These are phyloP conservation scores for Lucinisca nassula DNA, from an alignment of 2,888 invertebrate species.

Conservation along the genomic window DNA sequence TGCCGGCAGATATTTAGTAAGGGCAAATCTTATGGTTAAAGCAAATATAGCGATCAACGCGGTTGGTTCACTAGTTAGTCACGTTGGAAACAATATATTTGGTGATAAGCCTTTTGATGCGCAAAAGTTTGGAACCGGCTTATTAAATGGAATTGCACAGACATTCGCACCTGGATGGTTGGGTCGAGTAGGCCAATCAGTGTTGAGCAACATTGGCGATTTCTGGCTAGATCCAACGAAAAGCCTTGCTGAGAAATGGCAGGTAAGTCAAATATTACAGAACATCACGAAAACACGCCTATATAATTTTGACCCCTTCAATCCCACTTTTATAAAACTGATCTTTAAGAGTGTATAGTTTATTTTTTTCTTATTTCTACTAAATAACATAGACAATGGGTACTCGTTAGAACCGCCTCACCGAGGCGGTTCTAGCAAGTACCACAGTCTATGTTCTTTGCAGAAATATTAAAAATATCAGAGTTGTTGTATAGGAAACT, in stretches of 20 bases:
- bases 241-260: not conserved
- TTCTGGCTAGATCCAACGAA: not conserved
- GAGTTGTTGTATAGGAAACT: too few species aligned
- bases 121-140: not conserved
- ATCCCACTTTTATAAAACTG: too few species aligned
- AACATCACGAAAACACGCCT: too few species aligned
- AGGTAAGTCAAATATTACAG: too few species aligned
- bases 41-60: not conserved
- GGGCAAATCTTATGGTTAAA: not conserved
- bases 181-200: not conserved
- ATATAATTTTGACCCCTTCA: too few species aligned
- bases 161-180: not conserved
- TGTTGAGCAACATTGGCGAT: not conserved
- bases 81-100: not conserved
- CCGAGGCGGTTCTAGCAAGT: too few species aligned
- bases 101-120: not conserved
- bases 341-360: too few species aligned
- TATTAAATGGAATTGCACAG: not conserved
- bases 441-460: too few species aligned
- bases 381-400: too few species aligned
- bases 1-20: not conserved
- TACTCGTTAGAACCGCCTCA: too few species aligned
- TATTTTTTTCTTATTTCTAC: too few species aligned
- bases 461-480: too few species aligned
- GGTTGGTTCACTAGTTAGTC: not conserved